These are phyloP conservation scores for Chelonus formosanus DNA, from an alignment of 2,888 invertebrate genomes.

Conservation along the genomic window DNA sequence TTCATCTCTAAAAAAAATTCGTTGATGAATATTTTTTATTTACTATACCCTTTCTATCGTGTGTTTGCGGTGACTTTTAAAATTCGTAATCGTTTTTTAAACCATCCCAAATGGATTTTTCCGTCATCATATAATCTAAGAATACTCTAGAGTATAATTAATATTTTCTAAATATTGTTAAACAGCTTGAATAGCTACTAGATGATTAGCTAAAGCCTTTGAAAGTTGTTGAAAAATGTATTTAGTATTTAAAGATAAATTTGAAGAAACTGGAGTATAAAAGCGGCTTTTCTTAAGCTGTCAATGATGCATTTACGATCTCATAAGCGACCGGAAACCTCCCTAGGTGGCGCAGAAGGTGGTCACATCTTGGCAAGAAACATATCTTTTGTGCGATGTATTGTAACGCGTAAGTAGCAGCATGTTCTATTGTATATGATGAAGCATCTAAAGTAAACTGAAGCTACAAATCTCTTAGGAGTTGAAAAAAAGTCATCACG, in stretches of 20 bases:
- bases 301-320: conserved; percentile 55
- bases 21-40: too few relatives aligned
- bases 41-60: too few relatives aligned
- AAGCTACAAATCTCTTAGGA: not conserved
- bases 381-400: conserved; percentile 52
- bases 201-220: too few relatives aligned
- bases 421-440: conserved; percentile 33
- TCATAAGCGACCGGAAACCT: conserved; percentile 50
- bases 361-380: conserved; percentile 55
- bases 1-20: too few relatives aligned
- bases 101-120: too few relatives aligned
- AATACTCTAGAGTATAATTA: too few relatives aligned
- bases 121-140: too few relatives aligned
- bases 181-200: too few relatives aligned
- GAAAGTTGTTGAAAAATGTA: too few relatives aligned
- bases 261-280: conserved; percentile 4
- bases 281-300: conserved; percentile 35
- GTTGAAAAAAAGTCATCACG: conserved; percentile 5
- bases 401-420: conserved; percentile 57
- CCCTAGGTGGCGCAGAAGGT: conserved; percentile 49
- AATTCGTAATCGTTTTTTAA: not conserved
- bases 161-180: too few relatives aligned
- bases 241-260: not conserved
- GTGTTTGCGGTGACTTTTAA: conserved; percentile 9
- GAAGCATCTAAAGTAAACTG: not conserved